Evolutionary conservation across 2,113 vertebrate species (phyloP).

Genomic region (Chloroceryle aenea): DNA sequence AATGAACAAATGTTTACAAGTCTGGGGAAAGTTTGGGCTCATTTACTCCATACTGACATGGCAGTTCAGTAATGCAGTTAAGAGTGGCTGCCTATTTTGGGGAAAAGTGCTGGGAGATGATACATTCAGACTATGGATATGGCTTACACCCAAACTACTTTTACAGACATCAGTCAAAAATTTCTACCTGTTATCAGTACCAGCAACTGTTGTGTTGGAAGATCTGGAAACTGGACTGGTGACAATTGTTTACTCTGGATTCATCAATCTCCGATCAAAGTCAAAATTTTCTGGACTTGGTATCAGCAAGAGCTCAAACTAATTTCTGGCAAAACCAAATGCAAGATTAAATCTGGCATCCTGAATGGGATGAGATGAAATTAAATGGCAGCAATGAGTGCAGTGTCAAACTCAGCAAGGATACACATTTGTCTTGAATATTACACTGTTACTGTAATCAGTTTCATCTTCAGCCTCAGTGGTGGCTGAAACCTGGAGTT

Average conservation of each 20-base stretch:
- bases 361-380: background rate
- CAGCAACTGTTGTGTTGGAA: background rate
- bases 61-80: background rate
- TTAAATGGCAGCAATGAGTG: background rate
- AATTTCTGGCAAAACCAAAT: background rate
- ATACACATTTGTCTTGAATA: background rate
- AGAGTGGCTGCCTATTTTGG: background rate
- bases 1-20: background rate
- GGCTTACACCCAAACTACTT: background rate
- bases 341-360: background rate
- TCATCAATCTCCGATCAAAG: background rate
- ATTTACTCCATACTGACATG: background rate
- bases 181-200: background rate
- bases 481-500: background rate
- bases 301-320: background rate
- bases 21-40: background rate
- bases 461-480: background rate
- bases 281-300: background rate
- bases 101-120: rapidly evolving
- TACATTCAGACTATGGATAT: background rate
- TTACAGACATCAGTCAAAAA: background rate
- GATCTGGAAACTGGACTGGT: background rate
- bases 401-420: background rate
- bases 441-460: background rate
- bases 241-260: background rate